A percentile compares a stretch with the other conserved stretches of the same genome.
phyloP scores from a whole-genome alignment of 2,888 invertebrate species.

The Platycnemis pennipes region DNA sequence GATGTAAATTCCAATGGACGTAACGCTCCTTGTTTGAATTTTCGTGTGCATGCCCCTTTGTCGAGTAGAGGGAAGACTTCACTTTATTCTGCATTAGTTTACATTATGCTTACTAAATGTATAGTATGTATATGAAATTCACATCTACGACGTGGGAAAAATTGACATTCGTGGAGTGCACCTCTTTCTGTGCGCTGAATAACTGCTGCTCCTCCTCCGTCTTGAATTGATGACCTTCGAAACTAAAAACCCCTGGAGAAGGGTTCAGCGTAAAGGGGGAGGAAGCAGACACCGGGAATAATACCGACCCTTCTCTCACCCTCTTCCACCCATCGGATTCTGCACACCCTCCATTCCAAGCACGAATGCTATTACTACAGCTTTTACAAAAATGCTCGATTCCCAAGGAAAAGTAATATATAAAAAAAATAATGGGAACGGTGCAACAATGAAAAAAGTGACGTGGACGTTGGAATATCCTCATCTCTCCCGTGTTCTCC shows the following conservation, averaged over 20 bases:
- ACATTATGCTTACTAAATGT: too few relatives aligned
- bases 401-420: neutral
- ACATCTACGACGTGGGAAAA: too few relatives aligned
- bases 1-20: too few relatives aligned
- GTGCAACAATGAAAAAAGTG: neutral
- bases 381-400: neutral
- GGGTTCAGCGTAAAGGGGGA: neutral
- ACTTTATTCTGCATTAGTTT: too few relatives aligned
- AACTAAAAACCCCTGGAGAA: neutral
- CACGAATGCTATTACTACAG: neutral
- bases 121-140: too few relatives aligned
- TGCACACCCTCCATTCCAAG: neutral
- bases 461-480: neutral
- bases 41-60: too few relatives aligned
- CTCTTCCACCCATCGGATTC: neutral
- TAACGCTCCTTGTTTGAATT: too few relatives aligned
- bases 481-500: neutral
- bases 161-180: conserved; percentile 1
- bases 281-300: neutral
- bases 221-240: conserved; percentile 4
- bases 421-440: neutral
- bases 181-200: neutral
- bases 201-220: neutral
- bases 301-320: neutral
- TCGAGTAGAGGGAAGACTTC: too few relatives aligned